Evolutionary conservation across 1,140 invertebrate species (phyloP).

Genomic region (Phenacoccus solenopsis): DNA sequence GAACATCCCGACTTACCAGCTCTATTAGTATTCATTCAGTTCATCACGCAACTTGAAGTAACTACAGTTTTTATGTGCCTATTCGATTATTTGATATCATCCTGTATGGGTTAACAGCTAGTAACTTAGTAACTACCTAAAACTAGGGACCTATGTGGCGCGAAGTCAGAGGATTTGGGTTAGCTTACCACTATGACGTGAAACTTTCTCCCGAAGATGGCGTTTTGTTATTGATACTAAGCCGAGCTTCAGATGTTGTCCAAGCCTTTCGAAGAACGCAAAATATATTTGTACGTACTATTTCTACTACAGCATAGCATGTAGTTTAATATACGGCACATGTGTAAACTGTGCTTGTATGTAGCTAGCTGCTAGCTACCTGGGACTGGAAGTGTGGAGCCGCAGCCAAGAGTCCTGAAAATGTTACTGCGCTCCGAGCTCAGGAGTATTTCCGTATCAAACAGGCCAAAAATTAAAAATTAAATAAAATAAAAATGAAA

Average conservation of each 20-base stretch:
- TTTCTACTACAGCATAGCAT: background rate
- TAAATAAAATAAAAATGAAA: too few species aligned
- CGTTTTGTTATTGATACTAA: conserved; percentile 54
- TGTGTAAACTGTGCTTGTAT: too few species aligned
- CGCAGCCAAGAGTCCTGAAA: too few species aligned
- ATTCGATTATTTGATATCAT: too few species aligned
- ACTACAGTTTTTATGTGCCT: conserved; percentile 14
- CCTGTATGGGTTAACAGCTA: too few species aligned
- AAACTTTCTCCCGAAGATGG: conserved; percentile 49
- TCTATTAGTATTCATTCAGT: conserved; percentile 66
- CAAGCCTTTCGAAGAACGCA: conserved; percentile 6
- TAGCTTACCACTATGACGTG: conserved; percentile 66
- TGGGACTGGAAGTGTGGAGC: too few species aligned
- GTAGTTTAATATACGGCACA: too few species aligned
- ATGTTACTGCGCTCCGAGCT: too few species aligned
- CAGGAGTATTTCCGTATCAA: too few species aligned
- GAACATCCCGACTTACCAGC: conserved; percentile 53
- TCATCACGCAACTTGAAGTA: conserved; percentile 73
- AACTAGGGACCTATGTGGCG: conserved; percentile 82
- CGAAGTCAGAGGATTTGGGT: conserved; percentile 65
- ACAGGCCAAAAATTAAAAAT: too few species aligned
- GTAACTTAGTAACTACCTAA: too few species aligned
- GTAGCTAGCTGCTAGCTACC: too few species aligned
- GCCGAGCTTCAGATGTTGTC: conserved; percentile 57
- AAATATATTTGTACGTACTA: background rate